These are phyloP conservation scores for Ischnura elegans DNA, from an alignment of 2,888 invertebrate species.

Conservation along the genomic window DNA sequence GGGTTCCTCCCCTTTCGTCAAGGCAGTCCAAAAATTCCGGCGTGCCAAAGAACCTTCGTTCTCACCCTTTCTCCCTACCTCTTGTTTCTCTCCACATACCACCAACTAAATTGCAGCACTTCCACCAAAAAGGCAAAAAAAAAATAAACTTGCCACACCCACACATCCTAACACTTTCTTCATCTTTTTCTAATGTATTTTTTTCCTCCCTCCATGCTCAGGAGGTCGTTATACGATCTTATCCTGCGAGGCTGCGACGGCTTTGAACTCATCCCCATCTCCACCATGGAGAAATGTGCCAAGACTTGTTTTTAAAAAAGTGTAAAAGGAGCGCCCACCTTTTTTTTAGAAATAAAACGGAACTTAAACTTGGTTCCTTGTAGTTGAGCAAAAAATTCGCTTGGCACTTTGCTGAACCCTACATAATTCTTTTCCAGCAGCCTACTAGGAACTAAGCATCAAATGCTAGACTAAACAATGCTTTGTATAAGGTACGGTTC, in stretches of 20 bases:
- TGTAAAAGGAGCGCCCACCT: background rate
- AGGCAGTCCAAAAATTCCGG: background rate
- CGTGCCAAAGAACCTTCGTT: conserved; percentile 13
- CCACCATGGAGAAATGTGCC: background rate
- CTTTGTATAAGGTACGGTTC: no score
- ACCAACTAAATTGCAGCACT: background rate
- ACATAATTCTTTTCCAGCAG: background rate
- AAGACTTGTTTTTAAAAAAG: background rate
- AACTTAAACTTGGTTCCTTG: background rate
- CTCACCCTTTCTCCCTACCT: conserved; percentile 20
- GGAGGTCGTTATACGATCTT: conserved; percentile 48
- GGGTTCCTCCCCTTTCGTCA: background rate
- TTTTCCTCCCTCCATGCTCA: background rate
- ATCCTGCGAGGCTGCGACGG: conserved; percentile 43
- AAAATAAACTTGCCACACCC: no score
- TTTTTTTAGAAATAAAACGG: background rate
- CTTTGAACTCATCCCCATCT: conserved; percentile 17
- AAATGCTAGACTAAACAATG: background rate
- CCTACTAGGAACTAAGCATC: background rate
- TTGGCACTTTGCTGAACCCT: background rate
- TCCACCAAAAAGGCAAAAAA: background rate
- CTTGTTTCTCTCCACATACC: background rate
- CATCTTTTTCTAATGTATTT: background rate
- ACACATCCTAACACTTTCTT: conserved; percentile 29
- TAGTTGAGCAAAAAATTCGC: background rate